Evolutionary conservation across 2,888 invertebrate genomes (phyloP).

Genomic region (Fragum fragum): DNA sequence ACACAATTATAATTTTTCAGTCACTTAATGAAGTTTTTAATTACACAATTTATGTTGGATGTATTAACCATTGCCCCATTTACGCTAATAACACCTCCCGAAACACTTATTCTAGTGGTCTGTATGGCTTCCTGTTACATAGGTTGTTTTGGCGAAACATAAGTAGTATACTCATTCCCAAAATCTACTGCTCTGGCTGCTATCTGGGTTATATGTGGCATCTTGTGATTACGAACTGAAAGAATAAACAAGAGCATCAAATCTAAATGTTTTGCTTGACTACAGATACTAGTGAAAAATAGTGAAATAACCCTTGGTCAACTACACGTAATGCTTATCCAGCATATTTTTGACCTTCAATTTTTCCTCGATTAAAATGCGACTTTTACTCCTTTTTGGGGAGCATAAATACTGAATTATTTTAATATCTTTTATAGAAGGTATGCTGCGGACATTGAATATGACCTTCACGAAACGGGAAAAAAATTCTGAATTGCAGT

Average conservation of each 20-base stretch:
- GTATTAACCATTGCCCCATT: constrained; percentile 2
- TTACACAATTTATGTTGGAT: neutral
- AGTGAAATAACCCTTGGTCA: neutral
- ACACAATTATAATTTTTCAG: constrained; percentile 10
- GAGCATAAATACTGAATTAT: neutral
- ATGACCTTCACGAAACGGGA: neutral
- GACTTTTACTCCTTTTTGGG: neutral
- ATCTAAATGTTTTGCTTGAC: neutral
- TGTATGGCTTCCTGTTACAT: constrained; percentile 15
- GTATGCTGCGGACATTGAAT: neutral
- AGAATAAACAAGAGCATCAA: neutral
- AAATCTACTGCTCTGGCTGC: constrained; percentile 13
- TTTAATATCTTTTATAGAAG: neutral
- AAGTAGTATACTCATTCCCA: neutral
- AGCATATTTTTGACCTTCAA: neutral
- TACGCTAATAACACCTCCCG: neutral
- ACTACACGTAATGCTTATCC: neutral
- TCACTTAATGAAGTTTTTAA: constrained; percentile 21
- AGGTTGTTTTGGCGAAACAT: constrained; percentile 13
- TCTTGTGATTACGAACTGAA: constrained; percentile 23
- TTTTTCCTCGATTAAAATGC: neutral
- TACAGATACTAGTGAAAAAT: neutral
- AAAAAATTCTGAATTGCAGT: too few relatives aligned
- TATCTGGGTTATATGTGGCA: constrained; percentile 35
- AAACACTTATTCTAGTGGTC: constrained; percentile 12